Evolutionary conservation across 2,888 invertebrate species (phyloP), one percentile per base, ranked within the genome.

Genomic region (Eurytoma californica): DNA sequence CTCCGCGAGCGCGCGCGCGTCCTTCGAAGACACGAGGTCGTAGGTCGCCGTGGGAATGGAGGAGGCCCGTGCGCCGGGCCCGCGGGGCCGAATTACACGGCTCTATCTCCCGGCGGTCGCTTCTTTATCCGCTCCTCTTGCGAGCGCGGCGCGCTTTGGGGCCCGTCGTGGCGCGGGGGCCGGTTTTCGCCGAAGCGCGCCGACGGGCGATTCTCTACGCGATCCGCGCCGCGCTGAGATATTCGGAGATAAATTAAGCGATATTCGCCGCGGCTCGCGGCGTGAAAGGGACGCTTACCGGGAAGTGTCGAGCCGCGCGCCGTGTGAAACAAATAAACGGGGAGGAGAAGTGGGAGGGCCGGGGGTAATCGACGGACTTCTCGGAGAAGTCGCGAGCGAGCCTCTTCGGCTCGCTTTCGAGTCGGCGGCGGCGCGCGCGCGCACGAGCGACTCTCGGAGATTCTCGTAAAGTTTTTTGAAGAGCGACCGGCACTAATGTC

Each of bases 21-120:
- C 39, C 39, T 39, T 39, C 39, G 39, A 39, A 39, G 39, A 39
- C 61, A 83, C 81, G 83, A 85, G 87, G 87, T 88, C 86, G 84
- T 78, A 85, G 88, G 86, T 88, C 87, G 84, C 39, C 85, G 85
- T 86, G 87, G 85, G 88, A 87, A 87, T 85, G 83, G 84, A 75
- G 47, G 84, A 82, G 80, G 60, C 81, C 65, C 86, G 86, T 86
- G 87, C 82, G 84, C 81, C 82, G 80, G 80, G 55, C 53, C 82
- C 83, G 73, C 81, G 60, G 72, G 60, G 77, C 83, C 83, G 82
- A 85, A 88, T 88, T 88, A 87, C 85, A 87, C 84, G 86, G 82
- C 60, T 80, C 79, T 81, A 77, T 80, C 83, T 83, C 83, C 83
- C 82, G 79, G 72, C 77, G 82, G 78, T 82, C 82, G 80, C 70